These are phyloP conservation scores for Heterodera carotae DNA, from an alignment of 1,140 invertebrate genomes.

Conservation along the genomic window DNA sequence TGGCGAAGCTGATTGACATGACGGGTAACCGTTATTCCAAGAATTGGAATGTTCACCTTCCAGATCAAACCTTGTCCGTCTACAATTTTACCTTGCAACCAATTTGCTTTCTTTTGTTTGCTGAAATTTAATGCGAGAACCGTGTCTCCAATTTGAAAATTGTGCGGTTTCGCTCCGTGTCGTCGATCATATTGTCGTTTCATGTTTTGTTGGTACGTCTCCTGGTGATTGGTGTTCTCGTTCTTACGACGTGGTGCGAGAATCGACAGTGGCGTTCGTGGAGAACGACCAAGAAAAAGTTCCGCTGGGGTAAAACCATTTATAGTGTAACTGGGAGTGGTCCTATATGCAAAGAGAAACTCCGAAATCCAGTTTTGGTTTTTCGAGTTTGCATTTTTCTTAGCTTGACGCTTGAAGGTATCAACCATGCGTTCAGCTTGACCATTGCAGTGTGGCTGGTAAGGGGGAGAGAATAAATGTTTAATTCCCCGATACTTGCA, in stretches of 20 bases:
- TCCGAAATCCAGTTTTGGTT: slow-evolving; percentile 17
- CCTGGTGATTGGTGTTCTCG: neutral
- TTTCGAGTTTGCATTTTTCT: slow-evolving; percentile 15
- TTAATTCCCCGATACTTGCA: slow-evolving; percentile 24
- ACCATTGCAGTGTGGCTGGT: slow-evolving; percentile 29
- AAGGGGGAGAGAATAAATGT: slow-evolving; percentile 14
- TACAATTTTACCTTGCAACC: too few relatives aligned
- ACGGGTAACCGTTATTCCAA: too few relatives aligned
- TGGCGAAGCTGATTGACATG: too few relatives aligned
- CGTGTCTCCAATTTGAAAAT: neutral
- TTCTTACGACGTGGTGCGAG: neutral
- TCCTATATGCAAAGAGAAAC: slow-evolving; percentile 17
- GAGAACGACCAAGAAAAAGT: slow-evolving; percentile 20
- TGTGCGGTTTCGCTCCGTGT: neutral
- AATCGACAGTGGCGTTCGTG: slow-evolving; percentile 13
- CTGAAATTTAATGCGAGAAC: neutral
- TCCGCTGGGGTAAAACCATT: slow-evolving; percentile 21
- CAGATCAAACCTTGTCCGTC: too few relatives aligned
- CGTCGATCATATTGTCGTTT: neutral
- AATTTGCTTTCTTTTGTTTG: neutral
- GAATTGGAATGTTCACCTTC: too few relatives aligned
- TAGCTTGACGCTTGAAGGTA: slow-evolving; percentile 10
- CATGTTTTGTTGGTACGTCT: neutral
- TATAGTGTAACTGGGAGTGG: slow-evolving; percentile 17
- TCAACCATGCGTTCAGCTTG: slow-evolving; percentile 12